Evolutionary conservation across 2,888 invertebrate species (phyloP).

Genomic region (Agrochola macilenta): DNA sequence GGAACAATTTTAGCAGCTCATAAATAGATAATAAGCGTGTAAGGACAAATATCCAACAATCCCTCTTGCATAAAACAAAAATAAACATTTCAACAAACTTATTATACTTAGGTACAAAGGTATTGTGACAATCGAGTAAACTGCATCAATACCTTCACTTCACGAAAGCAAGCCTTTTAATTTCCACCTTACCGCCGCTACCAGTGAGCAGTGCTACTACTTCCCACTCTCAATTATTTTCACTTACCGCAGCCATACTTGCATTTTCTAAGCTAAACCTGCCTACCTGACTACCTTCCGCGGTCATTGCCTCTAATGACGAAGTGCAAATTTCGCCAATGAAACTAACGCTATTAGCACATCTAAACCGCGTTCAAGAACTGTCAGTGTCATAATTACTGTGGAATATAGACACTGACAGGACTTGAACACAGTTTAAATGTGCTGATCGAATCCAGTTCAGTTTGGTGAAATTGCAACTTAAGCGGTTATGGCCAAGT

Average conservation of each 20-base stretch:
- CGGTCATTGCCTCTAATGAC: conserved; percentile 15
- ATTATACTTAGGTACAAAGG: background rate
- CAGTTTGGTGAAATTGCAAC: background rate
- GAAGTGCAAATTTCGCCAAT: background rate
- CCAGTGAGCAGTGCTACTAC: background rate
- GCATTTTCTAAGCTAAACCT: conserved; percentile 10
- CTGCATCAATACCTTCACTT: background rate
- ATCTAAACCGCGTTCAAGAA: no score
- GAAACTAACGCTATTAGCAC: background rate
- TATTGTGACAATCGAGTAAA: background rate
- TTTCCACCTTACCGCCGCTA: background rate
- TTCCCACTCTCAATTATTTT: conserved; percentile 4
- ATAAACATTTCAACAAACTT: background rate
- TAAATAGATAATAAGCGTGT: background rate
- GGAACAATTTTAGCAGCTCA: background rate
- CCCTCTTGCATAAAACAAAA: background rate
- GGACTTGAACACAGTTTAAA: background rate
- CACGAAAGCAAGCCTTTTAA: background rate
- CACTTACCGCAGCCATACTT: background rate
- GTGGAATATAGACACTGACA: background rate
- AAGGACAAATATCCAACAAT: background rate
- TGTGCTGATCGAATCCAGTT: no score
- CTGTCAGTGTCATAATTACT: background rate
- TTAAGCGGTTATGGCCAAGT: conserved; percentile 27
- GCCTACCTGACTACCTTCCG: conserved; percentile 4